These are phyloP conservation scores for Gallinago jamesoni DNA, from an alignment of 2,113 vertebrate genomes.

Conservation along the genomic window DNA sequence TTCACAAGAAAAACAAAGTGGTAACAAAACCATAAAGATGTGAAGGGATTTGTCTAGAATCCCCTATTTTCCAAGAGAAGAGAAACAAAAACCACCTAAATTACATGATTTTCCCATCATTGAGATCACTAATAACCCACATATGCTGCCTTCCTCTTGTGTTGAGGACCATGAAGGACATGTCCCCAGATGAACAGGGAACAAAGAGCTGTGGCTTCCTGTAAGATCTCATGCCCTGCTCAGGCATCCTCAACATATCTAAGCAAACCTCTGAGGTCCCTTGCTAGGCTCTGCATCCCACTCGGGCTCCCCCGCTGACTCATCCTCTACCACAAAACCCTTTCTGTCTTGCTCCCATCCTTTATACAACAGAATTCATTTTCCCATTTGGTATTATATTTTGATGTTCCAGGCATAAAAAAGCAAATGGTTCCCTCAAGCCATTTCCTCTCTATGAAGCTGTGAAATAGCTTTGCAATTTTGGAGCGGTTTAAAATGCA, in stretches of 20 bases:
- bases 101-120: background rate
- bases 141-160: background rate
- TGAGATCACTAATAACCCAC: background rate
- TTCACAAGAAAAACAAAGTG: background rate
- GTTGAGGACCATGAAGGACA: background rate
- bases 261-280: background rate
- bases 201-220: background rate
- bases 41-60: background rate
- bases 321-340: background rate
- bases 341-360: background rate
- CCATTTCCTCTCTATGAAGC: slow-evolving; percentile 73
- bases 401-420: slow-evolving; percentile 75
- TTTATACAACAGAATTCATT: slow-evolving; percentile 60
- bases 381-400: slow-evolving; percentile 75
- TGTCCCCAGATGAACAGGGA: background rate
- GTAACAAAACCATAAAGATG: background rate
- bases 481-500: slow-evolving; percentile 75
- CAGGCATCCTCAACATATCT: background rate
- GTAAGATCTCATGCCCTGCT: background rate
- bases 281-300: background rate
- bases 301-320: background rate
- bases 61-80: background rate
- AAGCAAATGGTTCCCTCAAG: slow-evolving; percentile 75
- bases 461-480: slow-evolving; percentile 78
- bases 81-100: background rate